Evolutionary conservation across 2,888 invertebrate species (phyloP).

Genomic region (Patella depressa): DNA sequence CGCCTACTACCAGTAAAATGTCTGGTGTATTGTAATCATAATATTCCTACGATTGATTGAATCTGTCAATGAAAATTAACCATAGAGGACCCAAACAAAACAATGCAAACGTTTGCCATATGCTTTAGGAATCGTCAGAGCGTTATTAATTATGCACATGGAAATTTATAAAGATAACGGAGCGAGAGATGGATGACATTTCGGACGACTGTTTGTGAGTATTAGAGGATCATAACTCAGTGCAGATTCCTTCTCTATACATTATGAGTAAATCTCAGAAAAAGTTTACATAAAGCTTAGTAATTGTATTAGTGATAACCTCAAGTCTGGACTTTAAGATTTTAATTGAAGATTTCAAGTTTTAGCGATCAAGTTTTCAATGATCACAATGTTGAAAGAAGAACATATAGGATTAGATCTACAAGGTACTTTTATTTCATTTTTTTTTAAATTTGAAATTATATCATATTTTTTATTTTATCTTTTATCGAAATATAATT

Average conservation of each 20-base stretch:
- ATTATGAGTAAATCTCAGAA: no score
- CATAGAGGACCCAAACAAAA: constrained; percentile 26
- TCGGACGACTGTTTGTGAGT: no score
- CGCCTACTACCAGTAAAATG: constrained; percentile 17
- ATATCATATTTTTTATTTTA: not conserved
- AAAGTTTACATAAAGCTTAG: no score
- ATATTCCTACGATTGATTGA: constrained; percentile 42
- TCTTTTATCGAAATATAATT: no score
- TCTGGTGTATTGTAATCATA: constrained; percentile 39
- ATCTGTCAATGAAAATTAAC: constrained; percentile 41
- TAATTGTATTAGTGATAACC: no score
- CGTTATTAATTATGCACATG: constrained; percentile 25
- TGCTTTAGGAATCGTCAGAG: constrained; percentile 21
- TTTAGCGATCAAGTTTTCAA: no score
- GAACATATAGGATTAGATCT: not conserved
- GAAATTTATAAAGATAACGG: no score
- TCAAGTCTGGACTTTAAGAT: no score
- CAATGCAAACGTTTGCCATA: constrained; percentile 25
- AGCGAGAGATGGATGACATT: no score
- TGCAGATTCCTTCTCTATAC: no score
- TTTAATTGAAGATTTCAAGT: no score
- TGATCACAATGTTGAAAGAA: not conserved
- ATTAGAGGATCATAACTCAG: no score
- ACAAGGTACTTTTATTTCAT: not conserved
- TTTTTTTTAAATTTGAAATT: not conserved